Evolutionary conservation across 2,113 vertebrate species (phyloP), one percentile per base, ranked within the genome.

Genomic region (Toxotes chatareus): DNA sequence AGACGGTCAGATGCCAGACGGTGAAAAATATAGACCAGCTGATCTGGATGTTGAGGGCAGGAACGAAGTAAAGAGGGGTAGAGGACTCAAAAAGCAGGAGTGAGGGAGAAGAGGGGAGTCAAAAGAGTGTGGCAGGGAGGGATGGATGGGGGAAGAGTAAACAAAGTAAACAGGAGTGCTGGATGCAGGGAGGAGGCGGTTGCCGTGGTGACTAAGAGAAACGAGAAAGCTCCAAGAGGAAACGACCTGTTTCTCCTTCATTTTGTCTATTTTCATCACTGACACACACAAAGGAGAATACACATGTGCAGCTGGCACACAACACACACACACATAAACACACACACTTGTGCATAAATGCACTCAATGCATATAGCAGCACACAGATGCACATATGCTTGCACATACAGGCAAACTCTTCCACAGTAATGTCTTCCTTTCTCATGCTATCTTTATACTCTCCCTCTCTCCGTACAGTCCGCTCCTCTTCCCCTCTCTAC

Each of bases 161-260:
- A 89, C 80, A 80, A 90, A 90, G 84, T 90, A 88, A 91, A 90
- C 66, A 91, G 49, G 40, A 64, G 74, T 53, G 65, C 67, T 65
- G 72, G 60, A 67, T 64, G 65, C 70, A 83, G 82, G 74, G 90
- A 81, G 90, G 90, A 90, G 91, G 88, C 44, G 70, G 92, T 93
- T 92, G 89, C 91, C 62, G 73, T 91, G 91, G 92, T 84, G 87
- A 94, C 86, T 82, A 70, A 88, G 75, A 91, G 83, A 92, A 84
- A 89, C 73, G 83, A 65, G 74, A 88, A 90, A 84, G 76, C 79
- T 83, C 79, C 62, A 63, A 47, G 78, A 91, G 72, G 85, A 87
- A 88, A 84, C 79, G 61, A 91, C 86, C 91, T 89, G 90, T 91
- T 93, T 93, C 90, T 86, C 91, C 85, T 91, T 92, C 70, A 68